phyloP scores from a whole-genome alignment of 2,113 vertebrate genomes.

The Grammomys dolichurus region DNA sequence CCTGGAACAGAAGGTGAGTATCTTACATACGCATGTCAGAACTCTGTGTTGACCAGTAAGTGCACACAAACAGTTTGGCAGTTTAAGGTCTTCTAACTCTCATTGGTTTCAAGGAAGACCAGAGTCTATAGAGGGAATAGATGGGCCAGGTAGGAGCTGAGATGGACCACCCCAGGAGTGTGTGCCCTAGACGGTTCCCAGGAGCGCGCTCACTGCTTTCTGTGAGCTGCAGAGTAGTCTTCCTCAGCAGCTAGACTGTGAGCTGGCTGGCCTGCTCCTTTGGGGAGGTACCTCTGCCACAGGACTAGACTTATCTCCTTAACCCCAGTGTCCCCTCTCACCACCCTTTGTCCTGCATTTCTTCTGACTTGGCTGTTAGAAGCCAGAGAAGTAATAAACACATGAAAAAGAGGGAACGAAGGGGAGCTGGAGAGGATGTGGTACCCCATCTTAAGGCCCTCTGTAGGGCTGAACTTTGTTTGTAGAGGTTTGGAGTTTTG shows the following conservation, averaged over 20 bases:
- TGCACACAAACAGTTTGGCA: neutral
- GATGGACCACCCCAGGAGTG: rapidly evolving
- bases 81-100: neutral
- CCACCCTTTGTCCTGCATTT: neutral
- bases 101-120: neutral
- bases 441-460: neutral
- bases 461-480: rapidly evolving
- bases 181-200: too few species aligned
- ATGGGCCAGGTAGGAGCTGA: rapidly evolving
- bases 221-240: too few species aligned
- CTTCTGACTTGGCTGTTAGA: neutral
- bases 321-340: too few species aligned
- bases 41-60: neutral
- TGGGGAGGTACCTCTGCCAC: neutral
- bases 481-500: neutral
- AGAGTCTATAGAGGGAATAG: neutral
- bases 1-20: neutral
- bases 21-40: neutral
- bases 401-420: neutral
- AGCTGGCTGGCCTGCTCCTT: neutral
- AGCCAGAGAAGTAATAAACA: neutral
- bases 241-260: neutral
- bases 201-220: neutral
- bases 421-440: too few species aligned
- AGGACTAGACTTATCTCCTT: neutral